Evolutionary conservation across 2,888 invertebrate genomes (phyloP), one percentile per base, ranked within the genome.

Genomic region (Teleiodes luculella): DNA sequence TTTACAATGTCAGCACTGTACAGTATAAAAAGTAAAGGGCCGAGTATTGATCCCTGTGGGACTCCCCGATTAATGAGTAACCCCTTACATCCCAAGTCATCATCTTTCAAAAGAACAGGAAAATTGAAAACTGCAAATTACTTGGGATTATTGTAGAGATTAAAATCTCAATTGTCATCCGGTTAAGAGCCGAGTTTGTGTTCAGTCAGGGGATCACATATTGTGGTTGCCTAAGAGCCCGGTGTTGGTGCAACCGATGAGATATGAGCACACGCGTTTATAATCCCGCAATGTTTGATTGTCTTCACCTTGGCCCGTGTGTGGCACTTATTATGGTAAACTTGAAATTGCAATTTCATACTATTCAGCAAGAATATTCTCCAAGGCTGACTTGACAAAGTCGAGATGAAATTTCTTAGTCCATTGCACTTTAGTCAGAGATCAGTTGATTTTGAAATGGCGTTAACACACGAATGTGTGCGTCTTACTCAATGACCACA

Each of bases 211-310:
- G 18, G 3, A 18, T 11, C 39, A 11, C 18, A 18, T 41, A 10
- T 10, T 41, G 18, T 5, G 18, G 18, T 11, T 8, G 18, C 39
- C 20, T 11, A 8, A 18, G 11, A 11, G 18, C 10, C 18, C 8
- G 18, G 10, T 10, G 43, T 11, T 43, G 43, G 43, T 28, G 43
- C 28, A 43, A 43, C 43, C 24, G 20, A 1, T 20, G 18, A n/a
- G n/a, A n/a, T n/a, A n/a, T n/a, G n/a, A 18, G 39, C 18, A 41
- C 39, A 10, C 1, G 18, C 13, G 43, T 28, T 18, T 24, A 3
- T 20, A 11, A 28, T 28, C 28, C 48, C 35, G 50, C 52, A 55
- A 55, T 55, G 36, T 55, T 55, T 52, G 52, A 55, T 52, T 47
- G 52, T 55, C 11, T 47, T 47, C 31, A 47, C 51, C 55, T 55